phyloP scores from a whole-genome alignment of 2,113 vertebrate genomes.

The Prunella fulvescens region DNA sequence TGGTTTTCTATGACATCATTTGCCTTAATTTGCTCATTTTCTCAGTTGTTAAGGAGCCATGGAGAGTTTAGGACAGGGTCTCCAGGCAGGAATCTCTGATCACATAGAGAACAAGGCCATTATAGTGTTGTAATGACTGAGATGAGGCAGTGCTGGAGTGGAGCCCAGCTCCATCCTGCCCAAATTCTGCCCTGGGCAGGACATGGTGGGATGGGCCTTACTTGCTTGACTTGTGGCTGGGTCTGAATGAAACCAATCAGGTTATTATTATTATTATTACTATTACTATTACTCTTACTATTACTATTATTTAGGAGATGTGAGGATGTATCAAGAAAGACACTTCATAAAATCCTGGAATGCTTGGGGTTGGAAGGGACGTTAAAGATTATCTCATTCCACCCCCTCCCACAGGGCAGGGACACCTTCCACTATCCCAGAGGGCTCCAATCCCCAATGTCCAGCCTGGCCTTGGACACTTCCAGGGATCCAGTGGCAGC shows the following conservation, averaged over 20 bases:
- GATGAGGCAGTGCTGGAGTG: background rate
- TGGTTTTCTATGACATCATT: accelerated
- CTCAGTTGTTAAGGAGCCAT: background rate
- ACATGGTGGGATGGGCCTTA: accelerated
- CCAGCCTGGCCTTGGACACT: background rate
- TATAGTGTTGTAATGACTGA: background rate
- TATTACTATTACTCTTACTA: background rate
- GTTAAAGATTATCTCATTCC: background rate
- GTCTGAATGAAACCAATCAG: background rate
- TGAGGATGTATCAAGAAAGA: background rate
- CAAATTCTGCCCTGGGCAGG: background rate
- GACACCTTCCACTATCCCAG: background rate
- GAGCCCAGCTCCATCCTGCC: background rate
- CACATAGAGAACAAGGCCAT: accelerated
- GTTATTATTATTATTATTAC: background rate
- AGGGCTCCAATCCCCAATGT: accelerated
- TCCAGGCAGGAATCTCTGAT: background rate
- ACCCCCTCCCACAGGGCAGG: background rate
- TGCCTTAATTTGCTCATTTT: background rate
- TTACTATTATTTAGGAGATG: background rate
- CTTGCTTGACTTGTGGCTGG: background rate
- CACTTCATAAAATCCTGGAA: background rate
- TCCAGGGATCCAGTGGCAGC: background rate
- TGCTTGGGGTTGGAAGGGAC: background rate
- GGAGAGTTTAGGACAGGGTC: background rate